Evolutionary conservation across 2,113 vertebrate genomes (phyloP).

Genomic region (Ceratotherium simum): DNA sequence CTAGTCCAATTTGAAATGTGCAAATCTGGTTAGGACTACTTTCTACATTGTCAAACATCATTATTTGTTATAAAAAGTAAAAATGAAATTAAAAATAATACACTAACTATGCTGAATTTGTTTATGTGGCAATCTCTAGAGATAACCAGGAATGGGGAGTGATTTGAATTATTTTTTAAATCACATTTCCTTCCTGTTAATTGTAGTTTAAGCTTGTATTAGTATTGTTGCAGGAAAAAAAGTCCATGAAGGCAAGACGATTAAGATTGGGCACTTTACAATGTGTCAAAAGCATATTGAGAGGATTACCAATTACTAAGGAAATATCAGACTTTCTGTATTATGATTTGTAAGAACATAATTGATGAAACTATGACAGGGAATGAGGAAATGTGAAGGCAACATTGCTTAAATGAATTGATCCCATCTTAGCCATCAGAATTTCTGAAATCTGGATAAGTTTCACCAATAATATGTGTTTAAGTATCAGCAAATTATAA

Average conservation of each 20-base stretch:
- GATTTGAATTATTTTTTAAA: background rate
- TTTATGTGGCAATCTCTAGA: background rate
- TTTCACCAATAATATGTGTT: background rate
- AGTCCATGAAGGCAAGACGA: background rate
- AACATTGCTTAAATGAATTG: background rate
- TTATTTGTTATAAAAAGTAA: background rate
- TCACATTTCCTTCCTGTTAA: background rate
- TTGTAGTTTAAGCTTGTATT: background rate
- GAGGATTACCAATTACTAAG: background rate
- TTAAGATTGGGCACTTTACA: background rate
- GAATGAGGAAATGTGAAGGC: background rate
- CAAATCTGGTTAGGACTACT: background rate
- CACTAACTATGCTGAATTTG: background rate
- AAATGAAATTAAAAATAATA: slow-evolving; percentile 27
- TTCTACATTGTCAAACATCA: background rate
- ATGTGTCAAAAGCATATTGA: background rate
- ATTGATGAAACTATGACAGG: background rate
- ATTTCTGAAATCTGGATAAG: background rate
- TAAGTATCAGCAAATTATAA: background rate
- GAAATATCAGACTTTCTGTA: background rate
- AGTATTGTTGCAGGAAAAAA: background rate
- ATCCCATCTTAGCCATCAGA: background rate
- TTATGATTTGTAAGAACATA: background rate
- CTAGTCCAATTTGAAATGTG: background rate
- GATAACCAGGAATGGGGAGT: background rate